Conservation (phyloP, 2,113 vertebrate genomes). For the Todiramphus chloris region DNA sequence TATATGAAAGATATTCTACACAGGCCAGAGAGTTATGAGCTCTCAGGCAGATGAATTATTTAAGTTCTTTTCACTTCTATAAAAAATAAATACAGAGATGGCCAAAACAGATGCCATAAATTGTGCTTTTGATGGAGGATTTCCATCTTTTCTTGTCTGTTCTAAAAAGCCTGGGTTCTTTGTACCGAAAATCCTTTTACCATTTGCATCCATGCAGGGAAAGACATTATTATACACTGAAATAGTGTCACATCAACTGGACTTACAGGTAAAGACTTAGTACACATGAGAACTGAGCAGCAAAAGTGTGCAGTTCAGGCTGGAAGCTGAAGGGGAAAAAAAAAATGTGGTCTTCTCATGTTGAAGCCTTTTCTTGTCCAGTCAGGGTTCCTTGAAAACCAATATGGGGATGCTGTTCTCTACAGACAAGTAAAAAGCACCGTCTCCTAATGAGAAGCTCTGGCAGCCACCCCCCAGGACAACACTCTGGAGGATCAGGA, state of each 20-base stretch:
- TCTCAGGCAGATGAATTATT: slow-evolving; percentile 72
- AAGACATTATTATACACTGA: not conserved
- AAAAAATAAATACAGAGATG: slow-evolving; percentile 57
- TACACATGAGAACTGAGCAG: not conserved
- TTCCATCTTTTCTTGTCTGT: slow-evolving; percentile 56
- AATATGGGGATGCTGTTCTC: not conserved
- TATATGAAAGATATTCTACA: slow-evolving; percentile 64
- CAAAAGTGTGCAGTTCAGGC: rapidly evolving
- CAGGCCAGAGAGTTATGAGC: slow-evolving; percentile 60
- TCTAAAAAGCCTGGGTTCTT: slow-evolving; percentile 22
- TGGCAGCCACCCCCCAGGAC: not conserved
- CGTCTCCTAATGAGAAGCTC: not conserved
- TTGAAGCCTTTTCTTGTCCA: not conserved
- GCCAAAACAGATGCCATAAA: slow-evolving; percentile 55
- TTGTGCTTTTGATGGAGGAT: slow-evolving; percentile 12
- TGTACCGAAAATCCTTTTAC: slow-evolving; percentile 31
- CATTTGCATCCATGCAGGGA: slow-evolving; percentile 1
- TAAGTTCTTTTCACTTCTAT: slow-evolving; percentile 62
- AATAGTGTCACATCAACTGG: not conserved
- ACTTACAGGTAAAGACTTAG: not conserved
- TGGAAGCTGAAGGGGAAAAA: not conserved
- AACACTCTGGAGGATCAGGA: too few species aligned
- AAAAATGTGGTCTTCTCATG: not conserved
- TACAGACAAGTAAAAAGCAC: not conserved
- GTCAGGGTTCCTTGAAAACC: not conserved